These are phyloP conservation scores for Dasysyrphus albostriatus DNA, from an alignment of 2,888 invertebrate species.

Conservation along the genomic window DNA sequence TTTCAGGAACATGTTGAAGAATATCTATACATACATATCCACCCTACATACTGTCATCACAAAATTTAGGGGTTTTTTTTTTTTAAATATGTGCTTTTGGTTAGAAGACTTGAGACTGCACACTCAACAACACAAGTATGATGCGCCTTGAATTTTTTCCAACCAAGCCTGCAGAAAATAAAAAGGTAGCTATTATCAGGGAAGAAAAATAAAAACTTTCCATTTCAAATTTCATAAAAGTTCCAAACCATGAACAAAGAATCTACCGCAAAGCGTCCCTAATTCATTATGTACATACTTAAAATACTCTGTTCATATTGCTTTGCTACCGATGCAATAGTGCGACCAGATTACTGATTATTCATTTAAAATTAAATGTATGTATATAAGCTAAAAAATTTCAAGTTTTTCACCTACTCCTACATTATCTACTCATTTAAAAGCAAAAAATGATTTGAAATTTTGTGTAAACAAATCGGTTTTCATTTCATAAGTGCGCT, in stretches of 20 bases:
- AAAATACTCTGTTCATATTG: not conserved
- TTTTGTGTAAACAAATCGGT: too few species aligned
- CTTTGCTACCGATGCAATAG: not conserved
- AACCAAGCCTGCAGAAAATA: conserved; percentile 65
- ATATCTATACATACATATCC: too few species aligned
- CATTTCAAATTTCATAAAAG: not conserved
- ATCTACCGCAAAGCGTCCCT: not conserved
- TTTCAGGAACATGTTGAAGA: not conserved
- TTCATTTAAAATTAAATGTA: not conserved
- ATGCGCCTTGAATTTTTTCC: conserved; percentile 69
- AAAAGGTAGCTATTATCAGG: not conserved
- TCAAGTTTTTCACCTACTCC: too few species aligned
- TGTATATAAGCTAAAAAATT: too few species aligned
- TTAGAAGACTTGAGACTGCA: too few species aligned
- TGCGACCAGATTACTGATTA: not conserved
- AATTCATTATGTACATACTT: not conserved
- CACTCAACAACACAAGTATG: conserved; percentile 36
- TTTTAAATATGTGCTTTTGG: too few species aligned
- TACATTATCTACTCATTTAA: too few species aligned
- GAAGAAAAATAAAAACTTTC: not conserved
- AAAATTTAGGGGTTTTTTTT: not conserved
- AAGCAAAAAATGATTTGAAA: too few species aligned
- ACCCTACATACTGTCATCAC: too few species aligned
- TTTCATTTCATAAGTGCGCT: too few species aligned
- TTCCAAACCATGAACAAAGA: not conserved